Evolutionary conservation across 2,113 vertebrate genomes (phyloP), one percentile per base, ranked within the genome.

Genomic region (Pandion haliaetus): DNA sequence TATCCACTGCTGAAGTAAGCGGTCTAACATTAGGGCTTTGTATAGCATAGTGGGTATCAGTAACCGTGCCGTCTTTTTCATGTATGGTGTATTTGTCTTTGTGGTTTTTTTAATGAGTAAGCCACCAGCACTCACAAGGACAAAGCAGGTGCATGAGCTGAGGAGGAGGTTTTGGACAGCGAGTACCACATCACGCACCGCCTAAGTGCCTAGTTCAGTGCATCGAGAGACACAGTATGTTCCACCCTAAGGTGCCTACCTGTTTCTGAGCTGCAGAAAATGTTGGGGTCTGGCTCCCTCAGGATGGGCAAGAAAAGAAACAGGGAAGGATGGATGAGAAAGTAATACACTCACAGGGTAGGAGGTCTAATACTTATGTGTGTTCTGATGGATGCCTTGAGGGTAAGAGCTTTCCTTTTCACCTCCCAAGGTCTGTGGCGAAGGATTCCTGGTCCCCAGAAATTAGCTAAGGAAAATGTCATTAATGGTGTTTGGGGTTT

Each of bases 171-270:
- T 86, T 92, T 79, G 61, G 50, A 31, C 54, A 65, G 11, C 12
- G 40, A 40, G 9, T 36, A 19, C 21, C 24, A 52, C 25, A 38
- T 50, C 49, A 59, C 3, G 8, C 38, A 18, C 26, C 12, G 17
- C 3, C 0, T 42, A 57, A 62, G 8, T 40, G 8, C 21, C 23
- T 29, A 24, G 20, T 17, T 79, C 57, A 49, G 9, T 14, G 15
- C 1, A 1, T 31, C 1, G 2, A 50, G n/a, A 79, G 12, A 34
- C 3, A 21, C 5, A 25, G 1, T 9, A 32, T 3, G 5, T 45
- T 86, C 24, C 15, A 49, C n/a, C 14, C 18, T 38, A 12, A 74
- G 0, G 1, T 79, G 24, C 17, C 20, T 73, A 11, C 26, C 14
- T 40, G 12, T 19, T 26, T 58, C 42, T 52, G 24, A 91, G 47